Conservation (phyloP, 2,113 vertebrate genomes). For the Odobenus rosmarus region DNA sequence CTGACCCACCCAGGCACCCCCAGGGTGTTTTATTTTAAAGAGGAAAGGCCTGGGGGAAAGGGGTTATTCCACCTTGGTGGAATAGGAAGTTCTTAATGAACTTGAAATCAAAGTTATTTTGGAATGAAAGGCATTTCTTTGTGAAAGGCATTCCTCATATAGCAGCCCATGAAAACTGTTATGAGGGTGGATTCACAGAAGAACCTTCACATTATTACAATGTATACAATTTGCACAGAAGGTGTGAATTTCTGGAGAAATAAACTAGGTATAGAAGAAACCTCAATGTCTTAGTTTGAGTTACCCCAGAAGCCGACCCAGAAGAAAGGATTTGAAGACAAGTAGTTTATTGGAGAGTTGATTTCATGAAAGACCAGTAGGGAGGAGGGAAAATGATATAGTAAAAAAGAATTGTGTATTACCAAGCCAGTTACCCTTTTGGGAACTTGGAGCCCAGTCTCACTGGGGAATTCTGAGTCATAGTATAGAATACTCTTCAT, state of each 20-base stretch:
- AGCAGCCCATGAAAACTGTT: background rate
- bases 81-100: background rate
- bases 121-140: background rate
- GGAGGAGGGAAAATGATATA: background rate
- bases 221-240: background rate
- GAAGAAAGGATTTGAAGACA: background rate
- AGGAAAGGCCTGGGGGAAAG: background rate
- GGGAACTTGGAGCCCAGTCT: background rate
- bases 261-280: background rate
- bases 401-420: background rate
- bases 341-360: background rate
- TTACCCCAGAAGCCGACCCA: background rate
- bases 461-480: background rate
- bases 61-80: background rate
- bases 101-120: background rate
- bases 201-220: background rate
- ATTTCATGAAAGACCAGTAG: background rate
- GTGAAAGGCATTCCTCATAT: background rate
- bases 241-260: background rate
- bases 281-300: background rate
- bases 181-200: background rate
- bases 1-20: no score
- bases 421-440: background rate
- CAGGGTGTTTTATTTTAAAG: background rate
- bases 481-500: background rate